phyloP scores from a whole-genome alignment of 2,888 invertebrate species.

The Xylota sylvarum region DNA sequence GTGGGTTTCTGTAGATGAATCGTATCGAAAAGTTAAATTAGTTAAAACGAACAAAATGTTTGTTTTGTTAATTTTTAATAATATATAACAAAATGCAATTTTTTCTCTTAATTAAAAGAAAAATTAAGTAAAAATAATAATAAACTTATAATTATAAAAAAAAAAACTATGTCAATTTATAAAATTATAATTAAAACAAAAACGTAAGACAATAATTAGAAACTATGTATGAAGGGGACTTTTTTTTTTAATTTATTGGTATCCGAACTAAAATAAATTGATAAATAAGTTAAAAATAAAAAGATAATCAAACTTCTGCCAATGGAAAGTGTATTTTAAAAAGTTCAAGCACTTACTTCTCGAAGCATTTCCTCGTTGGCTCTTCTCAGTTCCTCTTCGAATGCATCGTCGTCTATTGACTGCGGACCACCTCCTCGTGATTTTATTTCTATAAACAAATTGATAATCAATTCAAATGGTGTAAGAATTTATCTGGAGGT shows the following conservation, averaged over 20 bases:
- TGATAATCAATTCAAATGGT: background rate
- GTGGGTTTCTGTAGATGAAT: conserved; percentile 37
- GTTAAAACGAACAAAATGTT: conserved; percentile 25
- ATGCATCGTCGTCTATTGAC: conserved; percentile 78
- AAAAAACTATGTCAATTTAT: conserved; percentile 64
- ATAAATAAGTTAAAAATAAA: conserved; percentile 58
- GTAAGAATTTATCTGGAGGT: background rate
- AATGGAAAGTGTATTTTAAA: conserved; percentile 12
- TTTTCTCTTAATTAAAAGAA: conserved; percentile 61
- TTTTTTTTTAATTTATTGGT: conserved; percentile 80
- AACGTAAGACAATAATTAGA: conserved; percentile 78
- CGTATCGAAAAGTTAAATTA: conserved; percentile 68
- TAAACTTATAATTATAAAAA: conserved; percentile 58
- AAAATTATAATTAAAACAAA: conserved; percentile 71
- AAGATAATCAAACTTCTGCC: conserved; percentile 44
- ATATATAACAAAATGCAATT: conserved; percentile 70
- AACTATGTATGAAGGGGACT: conserved; percentile 81
- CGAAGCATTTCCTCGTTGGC: conserved; percentile 84
- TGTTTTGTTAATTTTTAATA: conserved; percentile 65
- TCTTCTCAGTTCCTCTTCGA: conserved; percentile 82
- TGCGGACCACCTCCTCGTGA: conserved; percentile 80
- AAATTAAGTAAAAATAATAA: conserved; percentile 18
- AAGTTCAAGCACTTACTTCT: conserved; percentile 81
- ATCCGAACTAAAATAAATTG: conserved; percentile 81
- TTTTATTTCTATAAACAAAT: conserved; percentile 81